These are phyloP conservation scores for Tetanocera ferruginea DNA, from an alignment of 2,888 invertebrate species.

Conservation along the genomic window DNA sequence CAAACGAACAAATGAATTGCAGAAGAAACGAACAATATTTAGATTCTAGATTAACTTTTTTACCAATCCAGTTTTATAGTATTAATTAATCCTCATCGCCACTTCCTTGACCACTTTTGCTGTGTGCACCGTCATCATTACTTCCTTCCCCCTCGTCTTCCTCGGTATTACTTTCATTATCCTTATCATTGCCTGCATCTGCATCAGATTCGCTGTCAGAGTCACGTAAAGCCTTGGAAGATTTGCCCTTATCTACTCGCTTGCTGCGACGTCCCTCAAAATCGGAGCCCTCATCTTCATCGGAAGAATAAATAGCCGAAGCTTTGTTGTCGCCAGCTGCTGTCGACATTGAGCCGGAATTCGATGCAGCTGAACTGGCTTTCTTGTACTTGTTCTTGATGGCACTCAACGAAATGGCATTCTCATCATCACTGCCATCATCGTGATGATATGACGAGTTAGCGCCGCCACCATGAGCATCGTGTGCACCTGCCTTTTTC, in stretches of 20 bases:
- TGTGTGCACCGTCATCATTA: conserved; percentile 45
- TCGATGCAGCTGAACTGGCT: conserved; percentile 67
- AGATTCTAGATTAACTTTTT: background rate
- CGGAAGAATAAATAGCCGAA: conserved; percentile 87
- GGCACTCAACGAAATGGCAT: conserved; percentile 90
- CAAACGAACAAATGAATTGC: conserved; percentile 26
- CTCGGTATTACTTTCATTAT: conserved; percentile 56
- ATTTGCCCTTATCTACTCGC: conserved; percentile 82
- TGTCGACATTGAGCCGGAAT: conserved; percentile 34
- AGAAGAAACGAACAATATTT: conserved; percentile 2
- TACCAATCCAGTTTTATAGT: too few relatives aligned
- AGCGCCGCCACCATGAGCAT: conserved; percentile 65
- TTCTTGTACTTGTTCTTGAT: conserved; percentile 95
- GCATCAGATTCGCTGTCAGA: conserved; percentile 76
- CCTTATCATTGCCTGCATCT: conserved; percentile 61
- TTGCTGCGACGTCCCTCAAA: conserved; percentile 82
- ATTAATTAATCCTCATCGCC: conserved; percentile 51
- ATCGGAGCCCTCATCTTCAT: conserved; percentile 82
- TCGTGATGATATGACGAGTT: conserved; percentile 73
- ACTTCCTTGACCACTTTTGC: conserved; percentile 50
- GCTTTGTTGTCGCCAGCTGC: conserved; percentile 55
- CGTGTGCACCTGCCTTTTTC: conserved; percentile 66
- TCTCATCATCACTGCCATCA: conserved; percentile 93
- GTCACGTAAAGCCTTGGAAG: conserved; percentile 83
- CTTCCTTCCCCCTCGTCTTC: conserved; percentile 47